Evolutionary conservation across 2,797 vertebrate species (phyloP), one percentile per base, ranked within the genome.

Genomic region (Clarias platycephalus): DNA sequence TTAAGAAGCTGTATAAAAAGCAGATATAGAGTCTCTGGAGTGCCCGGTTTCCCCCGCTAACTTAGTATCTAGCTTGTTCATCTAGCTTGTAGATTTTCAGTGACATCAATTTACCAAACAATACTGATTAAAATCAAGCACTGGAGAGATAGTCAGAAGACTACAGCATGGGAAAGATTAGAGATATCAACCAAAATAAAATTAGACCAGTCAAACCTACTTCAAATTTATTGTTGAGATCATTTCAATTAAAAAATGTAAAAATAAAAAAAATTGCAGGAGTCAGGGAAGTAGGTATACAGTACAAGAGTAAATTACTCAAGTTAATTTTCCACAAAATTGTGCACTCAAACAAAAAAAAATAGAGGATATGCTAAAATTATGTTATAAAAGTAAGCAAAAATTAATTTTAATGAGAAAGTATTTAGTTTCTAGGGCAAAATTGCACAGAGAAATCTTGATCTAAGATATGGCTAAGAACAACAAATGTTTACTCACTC

Each of bases 21-120:
- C 85, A 81, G 37, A 40, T 40, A 16, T 37, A 78, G 40, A 77
- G 18, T 71, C 71, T 53, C 57, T 3, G 9, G 24, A 82, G 67
- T 85, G 80, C 68, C 49, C 24, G 15, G 20, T 44, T 63, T 86
- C 83, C 83, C 66, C 40, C 79, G 86, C 84, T 86, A 34, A 89
- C 83, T 8, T 71, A 74, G 55, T 72, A 75, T 34, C 63, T 83
- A 60, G 31, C 84, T 74, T 44, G 53, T 77, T 60, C 13, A 58
- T 86, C 79, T 80, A 12, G 16, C 74, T 63, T 40, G 2, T 60
- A 60, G 20, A 78, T 63, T 72, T 85, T 80, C 66, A 77, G 72
- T 6, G 67, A 86, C 72, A 87, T 86, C 84, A 80, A 62, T 87
- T 85, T 82, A 75, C 86, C 82, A 85, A 75, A 83, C 24, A 5